These are phyloP conservation scores for Proisotoma minuta DNA, from an alignment of 2,888 invertebrate genomes.

Conservation along the genomic window DNA sequence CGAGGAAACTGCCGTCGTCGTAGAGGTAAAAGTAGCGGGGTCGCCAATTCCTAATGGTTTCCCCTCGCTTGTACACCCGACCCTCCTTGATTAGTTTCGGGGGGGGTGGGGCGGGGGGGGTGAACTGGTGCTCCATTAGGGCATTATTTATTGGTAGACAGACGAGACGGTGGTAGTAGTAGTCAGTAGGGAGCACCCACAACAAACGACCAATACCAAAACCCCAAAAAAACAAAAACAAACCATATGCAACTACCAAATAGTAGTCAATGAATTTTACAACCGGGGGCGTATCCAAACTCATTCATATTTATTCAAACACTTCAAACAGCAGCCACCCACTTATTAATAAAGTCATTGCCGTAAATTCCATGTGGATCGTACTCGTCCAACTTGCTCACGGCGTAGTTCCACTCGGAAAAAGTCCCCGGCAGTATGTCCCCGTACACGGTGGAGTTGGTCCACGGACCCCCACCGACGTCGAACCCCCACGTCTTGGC, in stretches of 20 bases:
- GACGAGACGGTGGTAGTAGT: too few relatives aligned
- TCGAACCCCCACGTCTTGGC: neutral
- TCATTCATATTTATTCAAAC: too few relatives aligned
- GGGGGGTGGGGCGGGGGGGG: too few relatives aligned
- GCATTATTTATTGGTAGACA: too few relatives aligned
- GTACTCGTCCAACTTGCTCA: neutral
- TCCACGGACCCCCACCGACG: neutral
- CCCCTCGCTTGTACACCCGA: slow-evolving; percentile 55
- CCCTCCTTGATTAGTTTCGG: neutral
- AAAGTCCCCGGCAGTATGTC: neutral
- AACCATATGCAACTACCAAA: too few relatives aligned
- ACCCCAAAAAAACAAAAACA: too few relatives aligned
- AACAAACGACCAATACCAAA: too few relatives aligned
- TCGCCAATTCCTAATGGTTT: slow-evolving; percentile 98
- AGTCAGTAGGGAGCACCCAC: too few relatives aligned
- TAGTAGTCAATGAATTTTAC: too few relatives aligned
- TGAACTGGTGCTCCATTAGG: too few relatives aligned
- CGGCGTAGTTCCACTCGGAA: neutral
- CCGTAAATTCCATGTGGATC: neutral
- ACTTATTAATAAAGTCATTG: neutral
- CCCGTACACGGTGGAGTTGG: neutral
- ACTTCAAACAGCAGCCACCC: too few relatives aligned
- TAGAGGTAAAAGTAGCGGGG: slow-evolving; percentile 91
- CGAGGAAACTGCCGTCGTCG: slow-evolving; percentile 89
- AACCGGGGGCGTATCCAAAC: too few relatives aligned